These are phyloP conservation scores for Cranoglanis bouderius DNA, from an alignment of 2,113 vertebrate species.

Conservation along the genomic window DNA sequence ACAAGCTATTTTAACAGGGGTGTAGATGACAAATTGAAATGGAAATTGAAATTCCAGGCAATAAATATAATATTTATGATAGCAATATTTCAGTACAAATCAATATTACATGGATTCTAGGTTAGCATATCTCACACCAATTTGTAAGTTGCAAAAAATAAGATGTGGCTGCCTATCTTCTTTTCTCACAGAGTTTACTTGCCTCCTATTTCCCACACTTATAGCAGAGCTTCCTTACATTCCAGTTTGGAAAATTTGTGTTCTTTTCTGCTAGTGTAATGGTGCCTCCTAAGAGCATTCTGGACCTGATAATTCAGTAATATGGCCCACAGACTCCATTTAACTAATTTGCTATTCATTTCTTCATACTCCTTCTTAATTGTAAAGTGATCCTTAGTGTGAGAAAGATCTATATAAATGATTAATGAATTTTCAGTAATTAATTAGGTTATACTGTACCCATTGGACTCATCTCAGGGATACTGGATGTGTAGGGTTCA, in stretches of 20 bases:
- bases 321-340: not conserved
- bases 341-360: not conserved
- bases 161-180: not conserved
- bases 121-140: not conserved
- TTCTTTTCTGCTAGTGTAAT: not conserved
- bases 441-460: conserved; percentile 73
- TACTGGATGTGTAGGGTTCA: conserved; percentile 83
- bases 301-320: not conserved
- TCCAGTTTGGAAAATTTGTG: not conserved
- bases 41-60: not conserved
- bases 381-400: not conserved
- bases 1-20: not conserved
- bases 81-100: not conserved
- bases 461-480: conserved; percentile 90
- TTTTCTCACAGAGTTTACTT: not conserved
- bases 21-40: not conserved
- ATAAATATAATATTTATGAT: not conserved
- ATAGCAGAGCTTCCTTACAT: not conserved
- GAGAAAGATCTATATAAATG: not conserved
- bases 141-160: not conserved
- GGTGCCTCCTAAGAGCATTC: not conserved
- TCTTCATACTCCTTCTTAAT: not conserved
- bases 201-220: not conserved
- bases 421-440: not conserved
- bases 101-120: not conserved